Conservation (phyloP, 2,797 vertebrate species). For the Aratinga solstitialis region DNA sequence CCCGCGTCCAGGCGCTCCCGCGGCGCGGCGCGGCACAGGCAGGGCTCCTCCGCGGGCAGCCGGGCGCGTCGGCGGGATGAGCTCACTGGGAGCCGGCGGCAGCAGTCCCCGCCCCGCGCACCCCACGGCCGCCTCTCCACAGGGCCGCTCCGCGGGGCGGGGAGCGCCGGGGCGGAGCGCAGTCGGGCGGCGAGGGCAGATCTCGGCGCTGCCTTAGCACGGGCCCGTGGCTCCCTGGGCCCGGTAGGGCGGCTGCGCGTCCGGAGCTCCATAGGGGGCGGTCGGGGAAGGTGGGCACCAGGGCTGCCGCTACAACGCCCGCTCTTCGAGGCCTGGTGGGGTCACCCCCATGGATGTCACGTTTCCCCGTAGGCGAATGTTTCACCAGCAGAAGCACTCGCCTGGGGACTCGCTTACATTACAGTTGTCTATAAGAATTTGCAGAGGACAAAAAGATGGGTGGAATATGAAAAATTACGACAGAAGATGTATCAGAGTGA, state of each 20-base stretch:
- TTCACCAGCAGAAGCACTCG: background rate
- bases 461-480: background rate
- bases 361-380: background rate
- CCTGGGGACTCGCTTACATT: background rate
- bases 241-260: background rate
- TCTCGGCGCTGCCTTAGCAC: background rate
- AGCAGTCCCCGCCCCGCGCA: slow-evolving; percentile 32
- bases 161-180: background rate
- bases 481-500: too few relatives aligned
- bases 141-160: background rate
- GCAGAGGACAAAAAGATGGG: background rate
- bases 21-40: background rate
- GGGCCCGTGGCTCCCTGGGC: background rate
- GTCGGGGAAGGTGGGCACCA: background rate
- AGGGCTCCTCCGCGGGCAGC: background rate
- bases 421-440: background rate
- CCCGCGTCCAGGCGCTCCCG: background rate
- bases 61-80: slow-evolving; percentile 13
- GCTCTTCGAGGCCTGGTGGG: background rate
- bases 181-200: background rate
- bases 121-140: background rate
- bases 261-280: background rate
- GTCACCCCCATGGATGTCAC: too few relatives aligned
- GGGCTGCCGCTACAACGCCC: background rate
- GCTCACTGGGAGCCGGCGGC: slow-evolving; percentile 36